A percentile compares a stretch with the other conserved stretches of the same genome.
Evolutionary conservation across 2,113 vertebrate genomes (phyloP).

Genomic region (Pelecanoides urinatrix): DNA sequence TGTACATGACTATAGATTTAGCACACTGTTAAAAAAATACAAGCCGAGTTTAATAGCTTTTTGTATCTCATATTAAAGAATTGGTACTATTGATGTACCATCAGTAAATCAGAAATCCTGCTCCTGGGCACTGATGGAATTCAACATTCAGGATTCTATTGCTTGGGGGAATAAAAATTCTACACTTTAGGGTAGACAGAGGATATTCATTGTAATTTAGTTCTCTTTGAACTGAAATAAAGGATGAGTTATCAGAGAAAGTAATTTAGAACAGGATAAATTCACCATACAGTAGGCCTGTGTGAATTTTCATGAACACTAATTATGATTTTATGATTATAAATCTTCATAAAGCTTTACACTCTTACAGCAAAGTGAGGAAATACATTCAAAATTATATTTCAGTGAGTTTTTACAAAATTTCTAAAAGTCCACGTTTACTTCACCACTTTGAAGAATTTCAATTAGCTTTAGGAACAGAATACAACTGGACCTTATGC

Average conservation of each 20-base stretch:
- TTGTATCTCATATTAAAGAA: background rate
- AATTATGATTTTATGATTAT: background rate
- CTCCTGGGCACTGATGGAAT: background rate
- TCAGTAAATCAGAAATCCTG: background rate
- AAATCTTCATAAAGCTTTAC: background rate
- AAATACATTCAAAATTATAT: background rate
- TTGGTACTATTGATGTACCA: background rate
- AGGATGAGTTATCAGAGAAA: background rate
- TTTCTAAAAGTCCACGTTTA: background rate
- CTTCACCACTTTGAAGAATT: background rate
- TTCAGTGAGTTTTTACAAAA: background rate
- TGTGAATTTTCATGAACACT: background rate
- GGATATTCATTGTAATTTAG: background rate
- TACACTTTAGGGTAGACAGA: background rate
- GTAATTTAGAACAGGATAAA: background rate
- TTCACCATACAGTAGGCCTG: background rate
- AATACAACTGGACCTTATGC: background rate
- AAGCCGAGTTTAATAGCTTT: background rate
- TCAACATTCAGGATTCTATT: background rate
- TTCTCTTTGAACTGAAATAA: slow-evolving; percentile 11
- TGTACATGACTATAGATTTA: background rate
- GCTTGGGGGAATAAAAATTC: background rate
- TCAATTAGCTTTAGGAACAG: background rate
- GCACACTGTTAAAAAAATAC: background rate
- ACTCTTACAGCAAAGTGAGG: background rate